These are phyloP conservation scores for Lampropteryx suffumata DNA, from an alignment of 2,888 invertebrate species.

Conservation along the genomic window DNA sequence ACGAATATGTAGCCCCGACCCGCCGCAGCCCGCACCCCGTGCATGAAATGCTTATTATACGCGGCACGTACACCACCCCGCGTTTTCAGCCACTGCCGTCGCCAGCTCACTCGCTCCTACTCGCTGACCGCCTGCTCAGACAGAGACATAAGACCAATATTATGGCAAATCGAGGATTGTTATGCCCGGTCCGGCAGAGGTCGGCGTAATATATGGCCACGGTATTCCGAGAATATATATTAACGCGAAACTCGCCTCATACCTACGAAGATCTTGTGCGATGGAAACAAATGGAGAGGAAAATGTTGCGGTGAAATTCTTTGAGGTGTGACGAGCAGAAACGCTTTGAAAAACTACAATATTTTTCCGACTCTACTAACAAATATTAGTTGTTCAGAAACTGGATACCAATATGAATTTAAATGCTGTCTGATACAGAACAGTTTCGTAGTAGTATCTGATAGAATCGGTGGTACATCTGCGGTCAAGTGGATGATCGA, in stretches of 20 bases:
- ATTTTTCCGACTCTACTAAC: constrained; percentile 49
- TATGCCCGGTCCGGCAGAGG: constrained; percentile 83
- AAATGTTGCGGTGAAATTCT: constrained; percentile 78
- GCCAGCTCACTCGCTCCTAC: constrained; percentile 63
- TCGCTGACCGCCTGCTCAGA: constrained; percentile 53
- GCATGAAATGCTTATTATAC: constrained; percentile 86
- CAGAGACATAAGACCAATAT: constrained; percentile 77
- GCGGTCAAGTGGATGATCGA: constrained; percentile 60
- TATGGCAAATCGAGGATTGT: constrained; percentile 84
- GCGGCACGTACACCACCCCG: constrained; percentile 81
- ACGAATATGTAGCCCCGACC: constrained; percentile 65
- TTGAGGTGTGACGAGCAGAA: constrained; percentile 55
- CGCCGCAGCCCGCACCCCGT: constrained; percentile 72
- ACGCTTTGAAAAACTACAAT: constrained; percentile 62
- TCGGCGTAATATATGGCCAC: constrained; percentile 83
- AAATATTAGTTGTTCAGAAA: constrained; percentile 23
- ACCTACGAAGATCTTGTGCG: constrained; percentile 76
- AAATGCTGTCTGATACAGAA: constrained; percentile 10
- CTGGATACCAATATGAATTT: constrained; percentile 25
- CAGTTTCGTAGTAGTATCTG: constrained; percentile 33
- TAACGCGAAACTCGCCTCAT: constrained; percentile 82
- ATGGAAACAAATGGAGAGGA: constrained; percentile 83
- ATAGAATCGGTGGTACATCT: no score
- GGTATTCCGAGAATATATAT: constrained; percentile 84
- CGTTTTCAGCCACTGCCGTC: constrained; percentile 55